Conservation (phyloP, 2,888 invertebrate species). For the Dicranocentrus wangi region DNA sequence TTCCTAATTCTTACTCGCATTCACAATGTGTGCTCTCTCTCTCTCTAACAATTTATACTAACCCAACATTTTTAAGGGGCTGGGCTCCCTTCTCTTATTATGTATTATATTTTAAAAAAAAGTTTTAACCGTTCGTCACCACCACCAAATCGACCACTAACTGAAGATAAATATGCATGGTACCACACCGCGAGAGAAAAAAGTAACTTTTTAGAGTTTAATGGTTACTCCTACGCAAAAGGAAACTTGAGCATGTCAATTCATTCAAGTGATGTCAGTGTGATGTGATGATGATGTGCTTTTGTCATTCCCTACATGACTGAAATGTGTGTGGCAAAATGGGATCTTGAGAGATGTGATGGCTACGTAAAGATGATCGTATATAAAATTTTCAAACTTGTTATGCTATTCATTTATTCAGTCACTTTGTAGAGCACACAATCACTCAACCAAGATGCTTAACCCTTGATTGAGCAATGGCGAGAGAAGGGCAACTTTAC, state of each 20-base stretch:
- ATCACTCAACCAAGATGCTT: slow-evolving; percentile 25
- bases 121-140: not conserved
- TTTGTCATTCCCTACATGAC: slow-evolving; percentile 17
- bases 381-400: slow-evolving; percentile 3
- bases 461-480: slow-evolving; percentile 34
- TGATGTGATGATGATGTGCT: slow-evolving; percentile 13
- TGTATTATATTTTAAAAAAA: slow-evolving; percentile 2
- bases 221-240: slow-evolving; percentile 25
- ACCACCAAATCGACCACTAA: slow-evolving; percentile 23
- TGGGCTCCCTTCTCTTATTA: slow-evolving; percentile 30
- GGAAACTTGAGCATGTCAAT: slow-evolving; percentile 26
- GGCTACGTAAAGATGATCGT: not conserved
- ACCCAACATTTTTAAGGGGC: slow-evolving; percentile 34
- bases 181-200: not conserved
- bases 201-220: slow-evolving; percentile 6
- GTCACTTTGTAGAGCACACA: slow-evolving; percentile 7
- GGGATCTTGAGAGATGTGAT: not conserved
- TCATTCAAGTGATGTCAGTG: not conserved
- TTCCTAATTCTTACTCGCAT: slow-evolving; percentile 14
- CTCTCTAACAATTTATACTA: too few species aligned
- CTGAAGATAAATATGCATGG: slow-evolving; percentile 28
- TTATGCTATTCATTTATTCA: not conserved
- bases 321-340: slow-evolving; percentile 30
- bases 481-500: slow-evolving; percentile 13
- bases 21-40: not conserved